Evolutionary conservation across 2,113 vertebrate genomes (phyloP).

Genomic region (Nesospiza acunhae): DNA sequence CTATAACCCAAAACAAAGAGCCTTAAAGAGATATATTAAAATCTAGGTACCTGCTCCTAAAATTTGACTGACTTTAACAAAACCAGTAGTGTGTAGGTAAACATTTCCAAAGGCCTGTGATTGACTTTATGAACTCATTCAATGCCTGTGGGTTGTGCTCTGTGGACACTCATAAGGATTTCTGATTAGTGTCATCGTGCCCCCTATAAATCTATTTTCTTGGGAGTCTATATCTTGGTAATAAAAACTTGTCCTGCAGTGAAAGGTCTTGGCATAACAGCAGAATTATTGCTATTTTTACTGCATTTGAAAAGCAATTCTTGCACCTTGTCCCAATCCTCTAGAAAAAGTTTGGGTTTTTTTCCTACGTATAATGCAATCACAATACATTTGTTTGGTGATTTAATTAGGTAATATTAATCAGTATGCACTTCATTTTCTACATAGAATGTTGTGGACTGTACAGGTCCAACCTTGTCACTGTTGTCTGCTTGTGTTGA

Average conservation of each 20-base stretch:
- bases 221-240: neutral
- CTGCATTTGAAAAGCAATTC: neutral
- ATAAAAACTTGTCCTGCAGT: conserved; percentile 2
- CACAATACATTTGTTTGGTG: neutral
- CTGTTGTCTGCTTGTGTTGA: neutral
- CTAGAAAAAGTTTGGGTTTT: neutral
- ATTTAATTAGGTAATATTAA: neutral
- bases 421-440: neutral
- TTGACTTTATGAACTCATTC: neutral
- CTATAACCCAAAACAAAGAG: neutral
- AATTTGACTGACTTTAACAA: neutral
- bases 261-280: neutral
- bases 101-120: neutral
- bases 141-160: neutral
- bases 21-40: neutral
- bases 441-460: neutral
- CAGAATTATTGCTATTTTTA: neutral
- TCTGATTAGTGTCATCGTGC: neutral
- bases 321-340: neutral
- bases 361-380: neutral
- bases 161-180: neutral
- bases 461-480: neutral
- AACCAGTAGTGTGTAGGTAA: neutral
- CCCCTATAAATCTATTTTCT: conserved; percentile 3
- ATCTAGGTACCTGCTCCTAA: neutral